Conservation (phyloP, 2,113 vertebrate species). For the Equus quagga region DNA sequence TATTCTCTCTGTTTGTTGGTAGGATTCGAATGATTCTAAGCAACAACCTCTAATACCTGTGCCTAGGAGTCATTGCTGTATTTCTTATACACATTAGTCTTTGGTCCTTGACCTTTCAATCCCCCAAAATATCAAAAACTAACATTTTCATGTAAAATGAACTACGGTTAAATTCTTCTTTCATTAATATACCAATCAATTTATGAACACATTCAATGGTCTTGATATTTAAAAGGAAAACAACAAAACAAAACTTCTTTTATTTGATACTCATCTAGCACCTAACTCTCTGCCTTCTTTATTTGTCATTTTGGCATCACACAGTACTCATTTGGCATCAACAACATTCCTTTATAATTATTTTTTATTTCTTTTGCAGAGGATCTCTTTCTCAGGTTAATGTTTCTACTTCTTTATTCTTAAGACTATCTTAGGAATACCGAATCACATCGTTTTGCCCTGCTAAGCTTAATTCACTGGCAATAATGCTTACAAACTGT, state of each 20-base stretch:
- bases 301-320: background rate
- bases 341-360: background rate
- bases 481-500: constrained; percentile 29
- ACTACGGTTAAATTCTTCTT: background rate
- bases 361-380: background rate
- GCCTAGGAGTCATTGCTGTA: background rate
- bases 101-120: background rate
- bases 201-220: background rate
- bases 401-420: background rate
- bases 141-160: background rate
- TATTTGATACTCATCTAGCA: background rate
- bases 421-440: background rate
- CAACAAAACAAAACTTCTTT: background rate
- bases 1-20: background rate
- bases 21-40: background rate
- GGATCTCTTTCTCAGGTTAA: background rate
- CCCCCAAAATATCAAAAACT: background rate
- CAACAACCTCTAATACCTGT: background rate
- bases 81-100: background rate
- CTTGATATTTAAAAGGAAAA: background rate
- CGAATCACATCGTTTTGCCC: constrained; percentile 46
- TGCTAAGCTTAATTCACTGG: constrained; percentile 22
- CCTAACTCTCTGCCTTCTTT: background rate
- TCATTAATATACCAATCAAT: background rate
- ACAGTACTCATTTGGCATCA: background rate